These are phyloP conservation scores for Cheilosia vulpina DNA, from an alignment of 2,888 invertebrate genomes.

Conservation along the genomic window DNA sequence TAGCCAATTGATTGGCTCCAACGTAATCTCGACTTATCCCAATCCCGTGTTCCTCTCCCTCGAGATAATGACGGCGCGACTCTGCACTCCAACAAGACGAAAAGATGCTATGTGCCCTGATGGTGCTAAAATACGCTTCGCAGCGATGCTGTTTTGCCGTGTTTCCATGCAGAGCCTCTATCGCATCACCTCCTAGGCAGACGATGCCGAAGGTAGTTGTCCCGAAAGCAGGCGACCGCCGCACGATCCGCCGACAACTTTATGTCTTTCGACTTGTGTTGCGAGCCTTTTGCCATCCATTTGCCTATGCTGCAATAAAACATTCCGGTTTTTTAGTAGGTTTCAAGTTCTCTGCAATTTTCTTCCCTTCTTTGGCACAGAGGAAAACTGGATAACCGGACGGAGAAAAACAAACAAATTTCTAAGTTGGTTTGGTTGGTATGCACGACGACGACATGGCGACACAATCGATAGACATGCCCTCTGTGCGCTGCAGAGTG, in stretches of 20 bases:
- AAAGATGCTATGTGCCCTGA: constrained; percentile 38
- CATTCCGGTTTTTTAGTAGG: constrained; percentile 73
- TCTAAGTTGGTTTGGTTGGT: constrained; percentile 38
- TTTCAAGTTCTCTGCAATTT: constrained; percentile 73
- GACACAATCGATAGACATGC: constrained; percentile 61
- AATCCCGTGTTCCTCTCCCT: constrained; percentile 56
- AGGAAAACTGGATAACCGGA: constrained; percentile 58
- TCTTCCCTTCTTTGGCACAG: constrained; percentile 39
- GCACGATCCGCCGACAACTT: constrained; percentile 60
- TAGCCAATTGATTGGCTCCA: constrained; percentile 76
- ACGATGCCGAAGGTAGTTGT: constrained; percentile 64
- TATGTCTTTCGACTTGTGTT: constrained; percentile 18
- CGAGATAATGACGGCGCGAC: constrained; percentile 64
- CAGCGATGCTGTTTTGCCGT: constrained; percentile 42
- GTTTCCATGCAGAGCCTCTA: constrained; percentile 37
- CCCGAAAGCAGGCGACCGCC: constrained; percentile 62
- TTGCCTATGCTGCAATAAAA: constrained; percentile 58
- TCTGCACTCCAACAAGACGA: constrained; percentile 1
- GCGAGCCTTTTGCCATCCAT: constrained; percentile 43
- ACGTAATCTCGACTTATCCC: constrained; percentile 75
- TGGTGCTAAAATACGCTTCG: constrained; percentile 71
- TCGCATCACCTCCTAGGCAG: constrained; percentile 28
- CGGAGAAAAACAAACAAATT: constrained; percentile 68
- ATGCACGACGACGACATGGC: constrained; percentile 20
- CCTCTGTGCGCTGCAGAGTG: constrained; percentile 22